Conservation (phyloP, 2,888 invertebrate genomes). For the Cyclophora punctaria region DNA sequence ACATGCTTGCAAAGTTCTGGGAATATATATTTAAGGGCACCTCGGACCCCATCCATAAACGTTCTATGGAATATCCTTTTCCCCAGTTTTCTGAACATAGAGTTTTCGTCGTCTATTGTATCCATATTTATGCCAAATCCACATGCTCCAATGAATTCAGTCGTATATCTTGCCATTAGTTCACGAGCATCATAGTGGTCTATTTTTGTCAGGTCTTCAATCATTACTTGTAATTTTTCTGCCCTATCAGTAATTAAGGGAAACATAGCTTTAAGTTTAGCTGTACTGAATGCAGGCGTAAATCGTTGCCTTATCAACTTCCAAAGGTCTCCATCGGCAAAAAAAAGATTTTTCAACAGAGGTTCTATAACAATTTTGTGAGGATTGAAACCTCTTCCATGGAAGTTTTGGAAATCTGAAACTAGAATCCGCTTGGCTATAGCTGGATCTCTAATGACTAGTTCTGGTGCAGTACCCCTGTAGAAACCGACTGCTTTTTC, state of each 20-base stretch:
- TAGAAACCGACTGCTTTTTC: slow-evolving; percentile 58
- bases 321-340: slow-evolving; percentile 61
- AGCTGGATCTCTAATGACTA: slow-evolving; percentile 56
- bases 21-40: slow-evolving; percentile 44
- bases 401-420: slow-evolving; percentile 51
- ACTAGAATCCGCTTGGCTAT: slow-evolving; percentile 50
- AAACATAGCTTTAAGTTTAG: slow-evolving; percentile 61
- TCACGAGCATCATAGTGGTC: slow-evolving; percentile 53
- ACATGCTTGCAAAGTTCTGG: slow-evolving; percentile 50
- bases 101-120: slow-evolving; percentile 48
- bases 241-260: slow-evolving; percentile 55
- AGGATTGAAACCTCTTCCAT: slow-evolving; percentile 47
- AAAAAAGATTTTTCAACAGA: slow-evolving; percentile 53
- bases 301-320: slow-evolving; percentile 53
- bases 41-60: slow-evolving; percentile 39
- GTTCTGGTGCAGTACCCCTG: slow-evolving; percentile 43
- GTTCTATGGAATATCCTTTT: slow-evolving; percentile 50
- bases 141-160: slow-evolving; percentile 61
- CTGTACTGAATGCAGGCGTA: slow-evolving; percentile 56
- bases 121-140: slow-evolving; percentile 62
- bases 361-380: slow-evolving; percentile 53
- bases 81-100: slow-evolving; percentile 53
- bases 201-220: slow-evolving; percentile 36
- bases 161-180: slow-evolving; percentile 62
- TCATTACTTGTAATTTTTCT: slow-evolving; percentile 46